phyloP scores from a whole-genome alignment of 2,888 invertebrate species.

The Willowsia nigromaculata region DNA sequence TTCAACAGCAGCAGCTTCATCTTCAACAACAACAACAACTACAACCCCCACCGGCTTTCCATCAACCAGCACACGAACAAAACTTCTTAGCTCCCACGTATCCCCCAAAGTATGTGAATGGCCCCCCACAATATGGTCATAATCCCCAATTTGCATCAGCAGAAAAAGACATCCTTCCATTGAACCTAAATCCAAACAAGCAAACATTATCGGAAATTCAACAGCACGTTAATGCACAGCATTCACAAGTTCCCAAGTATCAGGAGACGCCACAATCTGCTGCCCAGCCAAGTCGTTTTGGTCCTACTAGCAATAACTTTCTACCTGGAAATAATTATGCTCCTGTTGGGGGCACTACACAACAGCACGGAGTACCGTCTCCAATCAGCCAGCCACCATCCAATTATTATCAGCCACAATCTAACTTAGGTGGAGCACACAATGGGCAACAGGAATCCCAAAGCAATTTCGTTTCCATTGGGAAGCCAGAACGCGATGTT shows the following conservation, averaged over 20 bases:
- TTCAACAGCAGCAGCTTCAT: slow-evolving; percentile 12
- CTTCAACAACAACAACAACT: slow-evolving; percentile 1
- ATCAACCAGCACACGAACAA: neutral
- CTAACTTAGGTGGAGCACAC: neutral
- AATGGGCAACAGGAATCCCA: neutral
- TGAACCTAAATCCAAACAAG: slow-evolving; percentile 59
- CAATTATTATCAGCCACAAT: neutral
- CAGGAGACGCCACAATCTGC: slow-evolving; percentile 63
- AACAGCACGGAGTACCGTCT: no score
- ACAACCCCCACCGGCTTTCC: neutral
- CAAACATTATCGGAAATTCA: slow-evolving; percentile 63
- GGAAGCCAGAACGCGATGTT: neutral
- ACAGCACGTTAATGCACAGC: slow-evolving; percentile 35
- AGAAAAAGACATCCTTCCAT: slow-evolving; percentile 60
- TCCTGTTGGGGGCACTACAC: neutral
- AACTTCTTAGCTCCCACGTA: neutral
- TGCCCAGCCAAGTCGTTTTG: slow-evolving; percentile 10
- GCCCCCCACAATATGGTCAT: neutral
- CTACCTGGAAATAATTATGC: neutral
- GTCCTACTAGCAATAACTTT: neutral
- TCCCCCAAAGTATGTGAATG: neutral
- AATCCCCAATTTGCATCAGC: slow-evolving; percentile 38
- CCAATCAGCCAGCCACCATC: no score
- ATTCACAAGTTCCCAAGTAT: slow-evolving; percentile 14
- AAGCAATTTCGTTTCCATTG: neutral